Base-by-base conservation (phyloP, 2,888 invertebrate species). In the Pristionchus exspectatus region DNA sequence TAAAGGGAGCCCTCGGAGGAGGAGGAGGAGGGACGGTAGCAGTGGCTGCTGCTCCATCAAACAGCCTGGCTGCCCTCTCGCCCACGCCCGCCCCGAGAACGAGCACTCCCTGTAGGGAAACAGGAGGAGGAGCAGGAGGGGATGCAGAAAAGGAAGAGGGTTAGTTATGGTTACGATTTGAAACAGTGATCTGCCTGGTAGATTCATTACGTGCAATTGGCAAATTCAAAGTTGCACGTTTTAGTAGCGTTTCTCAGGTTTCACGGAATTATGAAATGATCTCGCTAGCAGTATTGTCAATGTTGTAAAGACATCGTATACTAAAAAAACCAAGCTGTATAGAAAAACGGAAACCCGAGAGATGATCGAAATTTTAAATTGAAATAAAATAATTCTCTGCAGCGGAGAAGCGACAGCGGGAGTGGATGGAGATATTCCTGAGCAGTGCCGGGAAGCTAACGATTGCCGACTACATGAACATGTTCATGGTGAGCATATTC, bases 401-500 rank as follows among this genome's bases (percentile, higher is more conserved):
- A 84, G 84, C 14, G 59, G 84, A 84, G 30, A 21, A 16, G 84
- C 54, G n/a, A 21, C 84, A 84, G 33, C 50, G 50, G 21, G 56
- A 84, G 18, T 84, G 84, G 56, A 84, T 84, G 84, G 59, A 84
- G 84, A 18, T n/a, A 4, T 84, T 84, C 59, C 59, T 84, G 24
- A 59, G 21, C 16, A n/a, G 50, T 1, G 18, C 84, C 21, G 16
- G 2, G 84, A 84, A 54, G 18, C 30, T 44, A 3, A 84, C 84
- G 12, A 84, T 84, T 16, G 84, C 84, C 59, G 84, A 84, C 44
- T 84, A 30, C 56, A 84, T 84, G 84, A 59, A 30, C 54, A 84
- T 84, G 84, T 84, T 84, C 59, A 84, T 84, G 84, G 84, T 84
- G 30, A 56, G n/a, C n/a, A n/a, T n/a, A n/a, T n/a, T n/a, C n/a